Evolutionary conservation across 2,113 vertebrate species (phyloP), one percentile per base, ranked within the genome.

Genomic region (Kryptolebias marmoratus): DNA sequence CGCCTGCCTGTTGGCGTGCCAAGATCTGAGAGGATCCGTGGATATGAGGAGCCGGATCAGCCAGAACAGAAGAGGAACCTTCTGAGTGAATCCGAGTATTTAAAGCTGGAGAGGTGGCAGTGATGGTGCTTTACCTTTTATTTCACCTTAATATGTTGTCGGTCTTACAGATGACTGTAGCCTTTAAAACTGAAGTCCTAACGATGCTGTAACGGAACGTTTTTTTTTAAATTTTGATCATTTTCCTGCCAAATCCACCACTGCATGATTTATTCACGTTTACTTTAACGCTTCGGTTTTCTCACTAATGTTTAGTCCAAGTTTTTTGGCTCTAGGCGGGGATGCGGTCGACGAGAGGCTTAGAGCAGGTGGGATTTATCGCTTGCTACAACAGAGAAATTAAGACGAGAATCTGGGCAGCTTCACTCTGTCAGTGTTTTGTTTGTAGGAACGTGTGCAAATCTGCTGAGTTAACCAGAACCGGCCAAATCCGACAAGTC

Each of bases 241-340:
- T 66, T 61, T 22, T 89, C 68, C 88, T 91, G 84, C 87, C 83
- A 90, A 91, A 85, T 88, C 73, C 69, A 71, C 72, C 77, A 61
- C 62, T 69, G 90, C 87, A 82, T 73, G 70, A 79, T 85, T 86
- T 71, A 76, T 56, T 88, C 70, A 83, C 70, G 75, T 71, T 78
- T 68, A 62, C 80, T 85, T 79, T 79, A 60, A 76, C 64, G 83
- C 76, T 66, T 86, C 2, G 1, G 52, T 83, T 86, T 15, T 75
- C 11, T 86, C 71, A 73, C 45, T 69, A 82, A 62, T 39, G 22
- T 82, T 84, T 81, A 70, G 15, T 56, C n/a, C 22, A 22, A 28
- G 47, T 27, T 63, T 48, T 22, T 48, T 22, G 50, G 49, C 18
- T 74, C 53, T 28, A 55, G 52, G 30, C 28, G 42, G 59, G 56